phyloP scores from a whole-genome alignment of 2,113 vertebrate species.

The Neotragus moschatus region DNA sequence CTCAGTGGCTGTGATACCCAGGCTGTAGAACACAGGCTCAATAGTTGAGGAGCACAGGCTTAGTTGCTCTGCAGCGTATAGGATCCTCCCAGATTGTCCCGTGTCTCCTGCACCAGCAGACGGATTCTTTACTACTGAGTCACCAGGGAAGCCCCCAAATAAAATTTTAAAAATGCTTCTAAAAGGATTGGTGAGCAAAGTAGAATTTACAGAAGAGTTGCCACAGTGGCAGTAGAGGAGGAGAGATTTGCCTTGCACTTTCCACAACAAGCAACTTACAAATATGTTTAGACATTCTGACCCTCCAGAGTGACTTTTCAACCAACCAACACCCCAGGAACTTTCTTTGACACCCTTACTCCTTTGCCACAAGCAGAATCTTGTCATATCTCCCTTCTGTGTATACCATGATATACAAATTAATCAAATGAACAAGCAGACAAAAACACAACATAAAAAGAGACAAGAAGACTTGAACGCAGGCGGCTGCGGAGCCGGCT shows the following conservation, averaged over 20 bases:
- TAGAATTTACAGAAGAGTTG: not conserved
- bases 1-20: not conserved
- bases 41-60: rapidly evolving
- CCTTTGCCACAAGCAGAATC: not conserved
- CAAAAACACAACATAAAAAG: not conserved
- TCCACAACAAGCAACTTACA: not conserved
- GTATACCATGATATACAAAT: not conserved
- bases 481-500: no score
- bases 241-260: not conserved
- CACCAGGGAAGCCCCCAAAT: not conserved
- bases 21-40: not conserved
- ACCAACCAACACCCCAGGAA: no score
- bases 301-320: not conserved
- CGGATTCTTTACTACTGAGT: not conserved
- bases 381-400: not conserved
- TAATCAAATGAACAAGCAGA: not conserved
- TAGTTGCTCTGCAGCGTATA: rapidly evolving
- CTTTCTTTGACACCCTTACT: not conserved
- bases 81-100: not conserved
- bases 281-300: not conserved
- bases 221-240: not conserved
- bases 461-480: no score
- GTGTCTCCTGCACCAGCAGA: not conserved
- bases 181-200: not conserved
- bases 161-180: not conserved